Evolutionary conservation across 2,888 invertebrate genomes (phyloP).

Genomic region (Andrena minutula): DNA sequence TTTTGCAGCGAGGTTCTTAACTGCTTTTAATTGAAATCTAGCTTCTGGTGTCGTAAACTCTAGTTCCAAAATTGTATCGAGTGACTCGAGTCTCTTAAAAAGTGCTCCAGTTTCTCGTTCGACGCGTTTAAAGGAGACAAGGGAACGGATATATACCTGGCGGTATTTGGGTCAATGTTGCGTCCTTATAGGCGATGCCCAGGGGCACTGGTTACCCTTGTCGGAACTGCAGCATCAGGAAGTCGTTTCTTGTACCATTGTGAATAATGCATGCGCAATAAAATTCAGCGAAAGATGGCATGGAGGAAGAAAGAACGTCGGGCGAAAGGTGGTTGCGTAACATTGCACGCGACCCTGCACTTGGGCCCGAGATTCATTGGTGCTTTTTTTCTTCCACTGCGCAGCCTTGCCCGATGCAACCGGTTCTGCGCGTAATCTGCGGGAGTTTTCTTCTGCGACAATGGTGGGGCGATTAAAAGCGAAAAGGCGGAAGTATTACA

Average conservation of each 20-base stretch:
- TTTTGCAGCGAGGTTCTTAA: no score
- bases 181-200: slow-evolving; percentile 72
- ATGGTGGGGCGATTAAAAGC: not conserved
- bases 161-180: slow-evolving; percentile 81
- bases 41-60: no score
- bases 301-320: not conserved
- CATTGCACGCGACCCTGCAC: slow-evolving; percentile 4
- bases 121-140: slow-evolving; percentile 50
- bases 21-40: no score
- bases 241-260: slow-evolving; percentile 29
- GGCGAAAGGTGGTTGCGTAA: not conserved
- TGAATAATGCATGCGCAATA: slow-evolving; percentile 4
- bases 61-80: no score
- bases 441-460: not conserved
- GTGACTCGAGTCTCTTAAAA: not conserved
- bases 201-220: slow-evolving; percentile 78
- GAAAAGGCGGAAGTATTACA: no score
- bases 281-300: slow-evolving; percentile 14
- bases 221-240: slow-evolving; percentile 63
- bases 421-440: not conserved
- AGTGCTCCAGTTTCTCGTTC: not conserved
- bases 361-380: not conserved
- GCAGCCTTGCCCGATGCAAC: not conserved
- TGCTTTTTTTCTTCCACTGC: not conserved
- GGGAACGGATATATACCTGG: slow-evolving; percentile 56